A percentile compares a stretch with the other conserved stretches of the same genome.
These are phyloP conservation scores for Megalops atlanticus DNA, from an alignment of 2,113 vertebrate species.

Conservation along the genomic window DNA sequence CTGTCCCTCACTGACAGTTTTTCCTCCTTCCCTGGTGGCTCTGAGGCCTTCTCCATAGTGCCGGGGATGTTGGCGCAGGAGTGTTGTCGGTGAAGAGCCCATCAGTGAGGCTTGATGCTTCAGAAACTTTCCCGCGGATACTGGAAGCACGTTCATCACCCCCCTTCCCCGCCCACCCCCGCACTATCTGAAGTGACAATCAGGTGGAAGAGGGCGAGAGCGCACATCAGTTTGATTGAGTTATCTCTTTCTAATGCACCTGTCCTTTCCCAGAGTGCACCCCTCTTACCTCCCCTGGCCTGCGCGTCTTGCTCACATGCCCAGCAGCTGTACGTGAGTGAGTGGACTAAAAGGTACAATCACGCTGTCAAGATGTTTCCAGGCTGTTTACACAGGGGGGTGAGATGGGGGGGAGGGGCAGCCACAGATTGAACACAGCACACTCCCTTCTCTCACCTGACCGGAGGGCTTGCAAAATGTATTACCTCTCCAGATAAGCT, in stretches of 20 bases:
- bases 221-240: conserved; percentile 1
- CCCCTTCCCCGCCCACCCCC: neutral
- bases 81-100: neutral
- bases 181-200: conserved; percentile 1
- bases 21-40: neutral
- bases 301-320: neutral
- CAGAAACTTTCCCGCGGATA: neutral
- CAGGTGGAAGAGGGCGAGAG: neutral
- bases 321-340: neutral
- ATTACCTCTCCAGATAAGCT: too few species aligned
- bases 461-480: too few species aligned
- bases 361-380: too few species aligned
- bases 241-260: neutral
- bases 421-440: too few species aligned
- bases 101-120: neutral
- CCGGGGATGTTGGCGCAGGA: neutral
- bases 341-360: neutral
- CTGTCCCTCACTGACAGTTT: neutral
- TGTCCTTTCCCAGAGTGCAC: neutral
- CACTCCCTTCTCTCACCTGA: too few species aligned
- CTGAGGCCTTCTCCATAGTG: neutral
- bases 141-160: neutral
- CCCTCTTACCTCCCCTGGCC: neutral
- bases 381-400: too few species aligned
- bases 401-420: too few species aligned